phyloP scores from a whole-genome alignment of 2,888 invertebrate species.

The Limnephilus marmoratus region DNA sequence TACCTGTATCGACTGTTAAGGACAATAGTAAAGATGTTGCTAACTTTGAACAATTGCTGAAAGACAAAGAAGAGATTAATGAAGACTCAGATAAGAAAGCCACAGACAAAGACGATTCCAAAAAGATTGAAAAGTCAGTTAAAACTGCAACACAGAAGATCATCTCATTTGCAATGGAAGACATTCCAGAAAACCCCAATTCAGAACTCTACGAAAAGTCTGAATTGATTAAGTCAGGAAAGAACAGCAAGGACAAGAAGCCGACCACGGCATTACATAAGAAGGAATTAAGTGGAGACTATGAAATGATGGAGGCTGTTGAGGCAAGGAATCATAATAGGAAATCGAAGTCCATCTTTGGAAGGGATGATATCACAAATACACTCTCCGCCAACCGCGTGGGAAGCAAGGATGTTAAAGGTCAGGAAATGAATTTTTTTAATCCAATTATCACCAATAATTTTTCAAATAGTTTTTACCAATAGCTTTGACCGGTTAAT shows the following conservation, averaged over 20 bases:
- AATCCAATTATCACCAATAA: neutral
- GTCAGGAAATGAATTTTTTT: conserved; percentile 67
- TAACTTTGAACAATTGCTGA: conserved; percentile 64
- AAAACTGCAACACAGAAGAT: conserved; percentile 73
- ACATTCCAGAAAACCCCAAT: conserved; percentile 74
- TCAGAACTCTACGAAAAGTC: conserved; percentile 67
- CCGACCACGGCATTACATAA: conserved; percentile 76
- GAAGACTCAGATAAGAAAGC: conserved; percentile 67
- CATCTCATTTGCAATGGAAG: conserved; percentile 76
- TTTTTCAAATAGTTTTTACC: neutral
- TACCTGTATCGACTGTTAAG: conserved; percentile 59
- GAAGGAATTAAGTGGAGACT: conserved; percentile 75
- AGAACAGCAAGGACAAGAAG: conserved; percentile 77
- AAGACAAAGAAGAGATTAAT: conserved; percentile 67
- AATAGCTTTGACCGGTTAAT: neutral
- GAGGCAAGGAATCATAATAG: conserved; percentile 77
- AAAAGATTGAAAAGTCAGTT: conserved; percentile 66
- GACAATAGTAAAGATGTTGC: conserved; percentile 60
- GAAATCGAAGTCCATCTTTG: conserved; percentile 72
- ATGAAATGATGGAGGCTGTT: conserved; percentile 80
- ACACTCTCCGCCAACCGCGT: conserved; percentile 81
- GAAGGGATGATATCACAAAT: conserved; percentile 73
- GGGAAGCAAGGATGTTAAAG: conserved; percentile 72
- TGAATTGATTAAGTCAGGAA: conserved; percentile 72
- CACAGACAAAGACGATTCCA: conserved; percentile 69